A percentile compares a stretch with the other conserved stretches of the same genome.
phyloP scores from a whole-genome alignment of 2,888 invertebrate species.

The Portevinia maculata region DNA sequence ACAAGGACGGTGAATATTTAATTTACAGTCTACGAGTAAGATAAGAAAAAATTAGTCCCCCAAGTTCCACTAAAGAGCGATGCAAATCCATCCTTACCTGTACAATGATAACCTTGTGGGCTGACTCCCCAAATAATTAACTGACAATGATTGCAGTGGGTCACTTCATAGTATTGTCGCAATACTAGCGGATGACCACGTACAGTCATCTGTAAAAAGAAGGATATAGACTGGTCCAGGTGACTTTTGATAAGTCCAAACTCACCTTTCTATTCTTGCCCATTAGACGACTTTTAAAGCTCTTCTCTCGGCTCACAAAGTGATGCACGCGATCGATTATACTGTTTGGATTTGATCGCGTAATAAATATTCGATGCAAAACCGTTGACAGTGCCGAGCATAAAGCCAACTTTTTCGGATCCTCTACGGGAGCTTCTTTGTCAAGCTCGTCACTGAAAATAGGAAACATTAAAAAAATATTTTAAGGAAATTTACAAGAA shows the following conservation, averaged over 20 bases:
- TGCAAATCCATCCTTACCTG: constrained; percentile 85
- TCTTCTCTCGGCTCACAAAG: constrained; percentile 93
- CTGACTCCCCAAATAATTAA: constrained; percentile 97
- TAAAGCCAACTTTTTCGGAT: constrained; percentile 87
- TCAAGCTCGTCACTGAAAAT: constrained; percentile 86
- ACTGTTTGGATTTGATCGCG: constrained; percentile 85
- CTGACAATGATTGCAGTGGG: constrained; percentile 96
- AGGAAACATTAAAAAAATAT: background rate
- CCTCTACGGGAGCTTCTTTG: constrained; percentile 85
- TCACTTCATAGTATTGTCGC: constrained; percentile 94
- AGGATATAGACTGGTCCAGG: background rate
- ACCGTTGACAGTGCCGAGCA: constrained; percentile 91
- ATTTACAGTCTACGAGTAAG: constrained; percentile 87
- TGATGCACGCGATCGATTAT: constrained; percentile 90
- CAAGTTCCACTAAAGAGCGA: constrained; percentile 16
- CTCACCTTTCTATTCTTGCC: constrained; percentile 87
- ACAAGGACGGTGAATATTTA: constrained; percentile 93
- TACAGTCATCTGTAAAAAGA: constrained; percentile 86
- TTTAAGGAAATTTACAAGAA: background rate
- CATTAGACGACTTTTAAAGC: constrained; percentile 87
- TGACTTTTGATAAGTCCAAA: constrained; percentile 1
- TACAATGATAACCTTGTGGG: constrained; percentile 98
- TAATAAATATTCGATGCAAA: constrained; percentile 89
- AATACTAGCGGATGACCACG: constrained; percentile 95
- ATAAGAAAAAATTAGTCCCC: background rate